Conservation (phyloP, 37 sponge, comb jelly and placozoan genomes). For the Ephydatia muelleri region DNA sequence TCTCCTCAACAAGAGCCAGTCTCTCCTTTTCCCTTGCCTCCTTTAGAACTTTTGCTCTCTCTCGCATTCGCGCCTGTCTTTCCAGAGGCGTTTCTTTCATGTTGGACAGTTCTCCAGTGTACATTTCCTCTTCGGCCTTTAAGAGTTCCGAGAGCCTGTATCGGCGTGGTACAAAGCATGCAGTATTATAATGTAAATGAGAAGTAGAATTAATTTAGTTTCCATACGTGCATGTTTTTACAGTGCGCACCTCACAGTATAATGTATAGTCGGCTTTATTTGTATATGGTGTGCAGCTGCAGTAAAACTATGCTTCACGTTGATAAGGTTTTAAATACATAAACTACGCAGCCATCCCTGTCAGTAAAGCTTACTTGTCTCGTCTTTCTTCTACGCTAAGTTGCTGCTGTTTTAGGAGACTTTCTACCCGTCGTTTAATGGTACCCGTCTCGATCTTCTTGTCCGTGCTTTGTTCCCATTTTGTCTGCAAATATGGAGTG, state of each 20-base stretch:
- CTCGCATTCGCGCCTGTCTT: conserved; percentile 94
- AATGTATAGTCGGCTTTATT: neutral
- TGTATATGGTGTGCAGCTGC: neutral
- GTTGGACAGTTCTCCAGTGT: conserved; percentile 68
- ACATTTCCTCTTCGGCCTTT: conserved; percentile 84
- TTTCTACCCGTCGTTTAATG: conserved; percentile 85
- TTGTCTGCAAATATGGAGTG: conserved; percentile 54
- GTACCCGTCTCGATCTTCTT: conserved; percentile 91
- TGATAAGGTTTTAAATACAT: neutral
- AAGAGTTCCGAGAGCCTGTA: conserved; percentile 85
- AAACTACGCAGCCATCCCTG: neutral
- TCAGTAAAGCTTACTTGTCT: conserved; percentile 64
- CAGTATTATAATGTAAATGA: too few relatives aligned
- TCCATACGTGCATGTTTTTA: too few relatives aligned
- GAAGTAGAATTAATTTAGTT: too few relatives aligned
- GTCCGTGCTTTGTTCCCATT: conserved; percentile 92
- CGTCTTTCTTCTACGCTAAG: conserved; percentile 86
- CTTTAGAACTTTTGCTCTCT: conserved; percentile 75
- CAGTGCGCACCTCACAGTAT: too few relatives aligned
- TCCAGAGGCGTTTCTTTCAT: conserved; percentile 88
- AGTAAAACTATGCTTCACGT: neutral
- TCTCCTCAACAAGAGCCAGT: conserved; percentile 84
- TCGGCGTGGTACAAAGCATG: too few relatives aligned
- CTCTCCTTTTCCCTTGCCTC: conserved; percentile 91
- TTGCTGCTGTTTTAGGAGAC: conserved; percentile 63